These are phyloP conservation scores for Ancistrus triradiatus DNA, from an alignment of 2,113 vertebrate genomes.

Conservation along the genomic window DNA sequence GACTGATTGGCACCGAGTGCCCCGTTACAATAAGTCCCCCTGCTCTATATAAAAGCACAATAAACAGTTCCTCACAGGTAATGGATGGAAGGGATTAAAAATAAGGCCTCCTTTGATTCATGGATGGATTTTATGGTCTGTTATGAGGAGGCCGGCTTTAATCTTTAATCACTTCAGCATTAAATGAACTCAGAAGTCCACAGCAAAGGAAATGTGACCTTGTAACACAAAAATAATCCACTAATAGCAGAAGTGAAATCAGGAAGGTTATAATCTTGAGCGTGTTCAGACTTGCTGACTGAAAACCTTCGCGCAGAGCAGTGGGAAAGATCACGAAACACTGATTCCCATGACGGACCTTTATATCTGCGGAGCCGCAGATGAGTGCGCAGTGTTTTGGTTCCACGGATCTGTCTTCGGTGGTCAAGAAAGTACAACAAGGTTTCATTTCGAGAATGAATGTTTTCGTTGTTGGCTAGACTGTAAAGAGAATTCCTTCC, in stretches of 20 bases:
- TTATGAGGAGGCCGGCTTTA: no score
- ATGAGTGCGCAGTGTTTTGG: neutral
- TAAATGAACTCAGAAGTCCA: no score
- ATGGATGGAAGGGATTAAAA: no score
- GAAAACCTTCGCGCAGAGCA: neutral
- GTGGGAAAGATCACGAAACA: slow-evolving; percentile 14
- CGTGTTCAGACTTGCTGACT: neutral
- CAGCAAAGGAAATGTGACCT: no score
- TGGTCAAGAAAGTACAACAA: neutral
- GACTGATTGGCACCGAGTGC: no score
- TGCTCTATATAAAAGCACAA: no score
- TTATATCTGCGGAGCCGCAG: neutral
- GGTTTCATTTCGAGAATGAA: neutral
- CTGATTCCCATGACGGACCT: slow-evolving; percentile 1
- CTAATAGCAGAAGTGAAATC: neutral
- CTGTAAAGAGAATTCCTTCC: neutral
- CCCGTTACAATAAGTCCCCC: no score
- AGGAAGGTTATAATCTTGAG: neutral
- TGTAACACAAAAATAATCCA: slow-evolving; percentile 2
- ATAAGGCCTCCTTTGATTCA: no score
- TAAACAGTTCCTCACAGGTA: no score
- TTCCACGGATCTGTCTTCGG: slow-evolving; percentile 42
- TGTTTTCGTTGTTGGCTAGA: neutral
- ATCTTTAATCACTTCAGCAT: no score
- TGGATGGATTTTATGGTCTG: neutral